Conservation (phyloP, 2,113 vertebrate genomes). For the Emydocephalus ijimae region DNA sequence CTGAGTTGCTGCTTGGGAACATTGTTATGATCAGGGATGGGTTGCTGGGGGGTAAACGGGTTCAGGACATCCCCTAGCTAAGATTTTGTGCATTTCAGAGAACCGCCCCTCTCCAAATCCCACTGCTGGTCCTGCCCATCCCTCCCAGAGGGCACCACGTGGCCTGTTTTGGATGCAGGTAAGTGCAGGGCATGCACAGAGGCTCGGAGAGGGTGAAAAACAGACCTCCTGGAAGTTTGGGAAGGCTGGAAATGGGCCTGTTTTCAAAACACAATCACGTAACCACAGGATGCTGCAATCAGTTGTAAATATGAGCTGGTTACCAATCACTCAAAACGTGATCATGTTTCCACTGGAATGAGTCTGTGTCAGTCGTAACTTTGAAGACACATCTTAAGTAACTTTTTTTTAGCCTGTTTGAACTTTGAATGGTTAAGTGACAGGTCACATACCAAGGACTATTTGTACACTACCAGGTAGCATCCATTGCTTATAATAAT, state of each 20-base stretch:
- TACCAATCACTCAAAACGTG: neutral
- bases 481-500: neutral
- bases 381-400: neutral
- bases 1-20: constrained; percentile 4
- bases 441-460: neutral
- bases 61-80: too few relatives aligned
- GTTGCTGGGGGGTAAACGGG: too few relatives aligned
- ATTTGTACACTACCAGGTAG: neutral
- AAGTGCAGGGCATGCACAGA: too few relatives aligned
- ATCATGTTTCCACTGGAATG: neutral
- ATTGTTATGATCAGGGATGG: too few relatives aligned
- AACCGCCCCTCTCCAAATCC: too few relatives aligned
- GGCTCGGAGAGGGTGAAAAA: too few relatives aligned
- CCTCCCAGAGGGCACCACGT: too few relatives aligned
- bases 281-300: neutral
- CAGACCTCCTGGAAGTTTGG: too few relatives aligned
- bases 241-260: too few relatives aligned
- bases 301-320: neutral
- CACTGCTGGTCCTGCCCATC: too few relatives aligned
- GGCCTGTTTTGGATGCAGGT: too few relatives aligned
- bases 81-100: too few relatives aligned
- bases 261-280: neutral
- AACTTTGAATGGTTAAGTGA: neutral
- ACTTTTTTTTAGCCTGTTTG: neutral
- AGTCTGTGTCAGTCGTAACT: neutral